Evolutionary conservation across 2,888 invertebrate genomes (phyloP), one percentile per base, ranked within the genome.

Genomic region (Encarsia formosa): DNA sequence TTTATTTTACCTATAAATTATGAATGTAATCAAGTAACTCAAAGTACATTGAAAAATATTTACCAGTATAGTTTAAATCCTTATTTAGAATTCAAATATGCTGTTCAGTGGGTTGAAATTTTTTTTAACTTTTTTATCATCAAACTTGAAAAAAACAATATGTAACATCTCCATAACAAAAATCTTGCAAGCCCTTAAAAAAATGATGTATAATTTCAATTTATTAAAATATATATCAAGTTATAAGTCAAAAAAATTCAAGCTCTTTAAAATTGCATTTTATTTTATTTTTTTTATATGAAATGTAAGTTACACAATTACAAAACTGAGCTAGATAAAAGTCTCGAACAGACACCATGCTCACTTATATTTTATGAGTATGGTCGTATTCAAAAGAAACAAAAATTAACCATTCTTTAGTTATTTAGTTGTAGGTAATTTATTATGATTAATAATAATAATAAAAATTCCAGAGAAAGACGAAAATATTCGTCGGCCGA

Each of bases 401-500:
- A 70, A 18, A n/a, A 40, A 40, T 26, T 26, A 26, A 26, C 26
- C 6, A 26, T 26, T 26, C 6, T 26, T 26, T 26, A 8, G 6
- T 26, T 11, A 8, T 26, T 11, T 26, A 29, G 13, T 13, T 13
- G 13, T 34, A 13, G n/a, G 6, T 19, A 32, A 13, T 34, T 37
- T 35, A 39, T 15, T 29, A 22, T 49, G 49, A 59, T 41, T 51
- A 57, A n/a, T n/a, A n/a, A n/a, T n/a, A n/a, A n/a, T n/a, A n/a
- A n/a, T n/a, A n/a, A n/a, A n/a, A n/a, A n/a, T 43, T 77, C 56
- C 76, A 84, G 81, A 68, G 71, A 59, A 83, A 85, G 77, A 85
- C 86, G 53, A 93, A 93, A 77, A 88, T 96, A 63, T 96, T 96
- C 79, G 91, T 96, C 68, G 95, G 95, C 59, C 91, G 93, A 75